phyloP scores from a whole-genome alignment of 1,140 invertebrate genomes.

The Leptinotarsa undecemlineata region DNA sequence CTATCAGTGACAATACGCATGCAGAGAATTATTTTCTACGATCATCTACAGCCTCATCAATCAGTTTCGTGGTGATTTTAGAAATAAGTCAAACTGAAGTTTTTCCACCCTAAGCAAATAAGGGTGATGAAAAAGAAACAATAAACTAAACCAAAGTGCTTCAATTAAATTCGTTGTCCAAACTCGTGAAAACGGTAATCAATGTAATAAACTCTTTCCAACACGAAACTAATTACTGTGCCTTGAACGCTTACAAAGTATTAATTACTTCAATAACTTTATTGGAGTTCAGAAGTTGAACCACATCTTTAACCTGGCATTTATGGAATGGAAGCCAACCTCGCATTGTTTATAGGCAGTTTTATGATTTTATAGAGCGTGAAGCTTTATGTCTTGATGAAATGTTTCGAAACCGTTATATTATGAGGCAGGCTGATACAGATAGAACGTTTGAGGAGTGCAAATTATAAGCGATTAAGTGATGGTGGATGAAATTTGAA shows the following conservation, averaged over 20 bases:
- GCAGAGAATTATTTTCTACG: too few species aligned
- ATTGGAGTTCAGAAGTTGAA: background rate
- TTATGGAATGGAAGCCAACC: background rate
- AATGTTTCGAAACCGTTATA: background rate
- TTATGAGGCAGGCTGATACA: background rate
- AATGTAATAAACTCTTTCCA: slow-evolving; percentile 2
- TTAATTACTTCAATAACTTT: slow-evolving; percentile 8
- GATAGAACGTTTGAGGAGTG: too few species aligned
- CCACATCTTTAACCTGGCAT: background rate
- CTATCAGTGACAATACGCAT: too few species aligned
- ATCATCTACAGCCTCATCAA: too few species aligned
- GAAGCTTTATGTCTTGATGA: background rate
- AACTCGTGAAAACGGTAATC: slow-evolving; percentile 2
- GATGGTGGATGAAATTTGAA: too few species aligned
- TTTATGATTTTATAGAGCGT: background rate
- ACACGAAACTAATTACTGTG: background rate
- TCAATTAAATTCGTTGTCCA: slow-evolving; percentile 2
- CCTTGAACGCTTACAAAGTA: background rate
- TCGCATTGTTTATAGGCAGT: background rate
- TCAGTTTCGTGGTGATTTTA: too few species aligned
- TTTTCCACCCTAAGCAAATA: background rate
- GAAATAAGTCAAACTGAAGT: too few species aligned
- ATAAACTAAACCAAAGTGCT: background rate
- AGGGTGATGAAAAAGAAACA: background rate
- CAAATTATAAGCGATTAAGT: too few species aligned